Percentiles rank a stretch among this genome's conserved stretches.
phyloP scores from a whole-genome alignment of 2,113 vertebrate species.

The Sebastes schlegelii region DNA sequence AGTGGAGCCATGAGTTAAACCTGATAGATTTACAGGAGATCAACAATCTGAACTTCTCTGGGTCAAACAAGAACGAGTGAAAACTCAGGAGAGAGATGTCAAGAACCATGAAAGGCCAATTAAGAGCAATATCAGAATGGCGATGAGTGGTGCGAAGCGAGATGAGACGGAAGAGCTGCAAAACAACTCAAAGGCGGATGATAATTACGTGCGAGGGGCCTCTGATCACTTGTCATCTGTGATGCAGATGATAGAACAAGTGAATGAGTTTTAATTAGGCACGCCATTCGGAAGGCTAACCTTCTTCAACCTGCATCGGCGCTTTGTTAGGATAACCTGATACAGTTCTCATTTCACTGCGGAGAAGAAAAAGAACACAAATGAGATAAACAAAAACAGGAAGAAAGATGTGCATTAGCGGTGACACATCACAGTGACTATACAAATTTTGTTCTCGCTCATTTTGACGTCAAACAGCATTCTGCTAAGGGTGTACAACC shows the following conservation, averaged over 20 bases:
- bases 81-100: slow-evolving; percentile 60
- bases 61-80: slow-evolving; percentile 49
- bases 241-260: slow-evolving; percentile 78
- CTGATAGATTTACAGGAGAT: slow-evolving; percentile 57
- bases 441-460: neutral
- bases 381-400: slow-evolving; percentile 23
- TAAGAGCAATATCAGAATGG: slow-evolving; percentile 46
- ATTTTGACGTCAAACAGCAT: neutral
- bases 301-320: slow-evolving; percentile 56
- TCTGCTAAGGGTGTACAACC: neutral
- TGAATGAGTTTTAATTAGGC: slow-evolving; percentile 82
- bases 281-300: slow-evolving; percentile 62
- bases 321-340: slow-evolving; percentile 66
- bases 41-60: slow-evolving; percentile 51
- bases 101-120: slow-evolving; percentile 67
- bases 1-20: slow-evolving; percentile 42
- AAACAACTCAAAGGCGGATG: slow-evolving; percentile 74
- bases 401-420: slow-evolving; percentile 48
- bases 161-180: slow-evolving; percentile 53
- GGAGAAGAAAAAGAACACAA: slow-evolving; percentile 2
- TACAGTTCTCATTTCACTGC: slow-evolving; percentile 55
- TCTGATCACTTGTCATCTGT: slow-evolving; percentile 82
- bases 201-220: slow-evolving; percentile 75
- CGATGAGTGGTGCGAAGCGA: slow-evolving; percentile 28
- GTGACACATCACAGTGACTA: slow-evolving; percentile 25